These are phyloP conservation scores for Epirrita christyi DNA, from an alignment of 2,888 invertebrate species.

Conservation along the genomic window DNA sequence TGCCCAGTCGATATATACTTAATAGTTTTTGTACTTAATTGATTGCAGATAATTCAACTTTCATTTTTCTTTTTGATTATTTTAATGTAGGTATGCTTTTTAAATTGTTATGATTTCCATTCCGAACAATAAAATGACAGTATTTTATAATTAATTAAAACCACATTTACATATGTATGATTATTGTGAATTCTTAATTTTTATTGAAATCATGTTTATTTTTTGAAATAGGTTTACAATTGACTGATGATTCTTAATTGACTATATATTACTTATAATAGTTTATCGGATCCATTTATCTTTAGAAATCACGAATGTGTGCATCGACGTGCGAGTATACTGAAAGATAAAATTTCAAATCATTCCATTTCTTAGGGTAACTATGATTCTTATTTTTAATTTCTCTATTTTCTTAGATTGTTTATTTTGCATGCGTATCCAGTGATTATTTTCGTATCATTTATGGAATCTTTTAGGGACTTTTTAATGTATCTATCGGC, in stretches of 20 bases:
- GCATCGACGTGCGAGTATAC: conserved; percentile 74
- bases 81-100: conserved; percentile 48
- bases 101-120: conserved; percentile 56
- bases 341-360: conserved; percentile 75
- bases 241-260: conserved; percentile 74
- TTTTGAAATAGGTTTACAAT: conserved; percentile 76
- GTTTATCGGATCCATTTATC: conserved; percentile 64
- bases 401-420: conserved; percentile 66
- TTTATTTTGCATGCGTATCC: conserved; percentile 72
- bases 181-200: conserved; percentile 68
- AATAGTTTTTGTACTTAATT: conserved; percentile 78
- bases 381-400: conserved; percentile 62
- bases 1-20: conserved; percentile 38
- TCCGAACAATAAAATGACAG: conserved; percentile 75
- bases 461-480: conserved; percentile 54
- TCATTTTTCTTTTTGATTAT: conserved; percentile 82
- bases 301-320: conserved; percentile 64
- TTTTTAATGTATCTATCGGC: conserved; percentile 59
- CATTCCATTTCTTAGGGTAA: conserved; percentile 78
- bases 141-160: conserved; percentile 80
- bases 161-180: conserved; percentile 51
- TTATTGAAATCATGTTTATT: conserved; percentile 73
- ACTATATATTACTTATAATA: conserved; percentile 58
- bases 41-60: conserved; percentile 69
- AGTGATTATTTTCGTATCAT: conserved; percentile 56